Percentiles rank a stretch among this genome's conserved stretches.
phyloP scores from a whole-genome alignment of 30 jellyfish, hydroid and myxozoan genomes.

The Catostylus mosaicus region DNA sequence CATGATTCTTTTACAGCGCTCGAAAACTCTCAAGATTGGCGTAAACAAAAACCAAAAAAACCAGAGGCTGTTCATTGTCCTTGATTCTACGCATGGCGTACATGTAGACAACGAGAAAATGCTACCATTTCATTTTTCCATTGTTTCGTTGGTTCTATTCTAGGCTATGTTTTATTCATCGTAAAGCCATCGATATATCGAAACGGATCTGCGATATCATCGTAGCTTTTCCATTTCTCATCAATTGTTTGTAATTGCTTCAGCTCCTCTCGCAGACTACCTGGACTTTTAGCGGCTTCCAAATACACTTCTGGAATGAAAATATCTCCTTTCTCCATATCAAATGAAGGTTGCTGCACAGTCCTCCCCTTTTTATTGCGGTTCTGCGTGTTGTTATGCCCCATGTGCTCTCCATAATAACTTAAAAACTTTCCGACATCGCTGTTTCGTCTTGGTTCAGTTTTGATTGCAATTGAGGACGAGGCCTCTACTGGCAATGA shows the following conservation, averaged over 20 bases:
- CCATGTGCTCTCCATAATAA: conserved; percentile 10
- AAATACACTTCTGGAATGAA: conserved; percentile 44
- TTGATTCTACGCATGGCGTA: no score
- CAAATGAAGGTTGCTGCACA: conserved; percentile 7
- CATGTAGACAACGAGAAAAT: no score
- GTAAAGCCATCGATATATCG: neutral
- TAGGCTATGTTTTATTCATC: no score
- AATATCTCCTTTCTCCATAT: conserved; percentile 10
- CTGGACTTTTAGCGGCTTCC: conserved; percentile 64
- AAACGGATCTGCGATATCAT: conserved; percentile 14
- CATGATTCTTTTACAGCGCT: no score
- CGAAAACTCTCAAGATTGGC: no score
- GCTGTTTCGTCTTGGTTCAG: conserved; percentile 9
- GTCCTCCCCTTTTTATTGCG: neutral
- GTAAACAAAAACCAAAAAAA: no score
- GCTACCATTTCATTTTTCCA: no score
- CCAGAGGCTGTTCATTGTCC: no score
- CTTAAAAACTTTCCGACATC: neutral
- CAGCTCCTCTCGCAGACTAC: conserved; percentile 66
- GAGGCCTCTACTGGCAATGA: conserved; percentile 1
- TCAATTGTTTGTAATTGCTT: conserved; percentile 21
- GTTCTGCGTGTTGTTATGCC: neutral
- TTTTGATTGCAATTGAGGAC: neutral
- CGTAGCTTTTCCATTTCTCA: neutral
- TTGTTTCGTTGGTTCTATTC: no score